These are phyloP conservation scores for Papilio glaucus DNA, from an alignment of 1,140 invertebrate genomes.

Conservation along the genomic window DNA sequence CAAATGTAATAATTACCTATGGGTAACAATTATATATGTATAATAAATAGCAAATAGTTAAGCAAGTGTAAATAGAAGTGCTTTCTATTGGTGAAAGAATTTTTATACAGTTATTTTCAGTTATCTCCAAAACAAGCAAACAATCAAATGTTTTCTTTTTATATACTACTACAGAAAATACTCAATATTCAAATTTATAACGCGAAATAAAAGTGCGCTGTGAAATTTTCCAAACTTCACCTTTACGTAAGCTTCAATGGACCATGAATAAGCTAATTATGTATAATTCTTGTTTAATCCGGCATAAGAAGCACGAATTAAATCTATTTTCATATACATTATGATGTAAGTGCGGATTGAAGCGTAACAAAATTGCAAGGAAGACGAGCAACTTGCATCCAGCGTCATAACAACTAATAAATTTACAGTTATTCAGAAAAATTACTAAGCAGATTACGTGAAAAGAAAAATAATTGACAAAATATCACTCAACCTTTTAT, in stretches of 20 bases:
- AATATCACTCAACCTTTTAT: no score
- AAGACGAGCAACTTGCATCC: background rate
- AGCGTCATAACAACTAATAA: background rate
- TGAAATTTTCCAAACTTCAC: conserved; percentile 1
- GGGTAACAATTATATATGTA: no score
- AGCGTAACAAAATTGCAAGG: conserved; percentile 9
- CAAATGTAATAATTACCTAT: no score
- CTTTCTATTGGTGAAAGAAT: no score
- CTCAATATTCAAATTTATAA: background rate
- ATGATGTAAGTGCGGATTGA: conserved; percentile 4
- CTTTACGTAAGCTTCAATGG: conserved; percentile 27
- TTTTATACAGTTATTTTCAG: no score
- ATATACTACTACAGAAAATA: no score
- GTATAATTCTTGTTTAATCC: conserved; percentile 31
- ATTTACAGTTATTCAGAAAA: background rate
- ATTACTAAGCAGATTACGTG: no score
- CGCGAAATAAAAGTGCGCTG: conserved; percentile 4
- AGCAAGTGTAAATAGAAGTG: no score
- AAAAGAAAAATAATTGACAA: no score
- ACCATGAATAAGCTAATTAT: conserved; percentile 14
- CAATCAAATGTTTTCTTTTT: no score
- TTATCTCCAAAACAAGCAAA: no score
- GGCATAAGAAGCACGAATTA: conserved; percentile 2
- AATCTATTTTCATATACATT: background rate
- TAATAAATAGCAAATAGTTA: no score